phyloP scores from a whole-genome alignment of 2,888 invertebrate species.

The Entomobrya multifasciata region DNA sequence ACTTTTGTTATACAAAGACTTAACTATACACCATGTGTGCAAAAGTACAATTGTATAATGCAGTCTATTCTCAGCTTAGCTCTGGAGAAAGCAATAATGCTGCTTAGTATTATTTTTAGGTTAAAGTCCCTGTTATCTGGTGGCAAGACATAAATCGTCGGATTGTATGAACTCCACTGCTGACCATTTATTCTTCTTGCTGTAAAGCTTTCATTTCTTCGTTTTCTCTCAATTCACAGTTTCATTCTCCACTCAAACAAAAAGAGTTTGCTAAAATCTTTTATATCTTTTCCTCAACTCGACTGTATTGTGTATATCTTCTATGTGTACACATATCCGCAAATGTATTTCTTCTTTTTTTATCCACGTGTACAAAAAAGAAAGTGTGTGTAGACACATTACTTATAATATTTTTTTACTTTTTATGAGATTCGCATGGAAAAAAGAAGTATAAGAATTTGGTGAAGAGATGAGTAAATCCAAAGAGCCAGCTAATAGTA shows the following conservation, averaged over 20 bases:
- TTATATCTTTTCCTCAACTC: not conserved
- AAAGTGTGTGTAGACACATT: not conserved
- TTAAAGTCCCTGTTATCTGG: conserved; percentile 44
- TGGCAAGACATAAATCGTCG: conserved; percentile 44
- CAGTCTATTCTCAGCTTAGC: not conserved
- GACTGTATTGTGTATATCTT: not conserved
- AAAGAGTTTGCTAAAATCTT: not conserved
- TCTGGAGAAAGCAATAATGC: not conserved
- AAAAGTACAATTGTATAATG: not conserved
- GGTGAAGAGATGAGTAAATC: conserved; percentile 65
- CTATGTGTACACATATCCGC: not conserved
- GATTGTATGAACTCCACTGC: conserved; percentile 61
- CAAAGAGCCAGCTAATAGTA: conserved; percentile 56
- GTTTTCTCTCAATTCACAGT: conserved; percentile 22
- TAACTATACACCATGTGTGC: not conserved
- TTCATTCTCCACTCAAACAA: conserved; percentile 4
- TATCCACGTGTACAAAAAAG: not conserved
- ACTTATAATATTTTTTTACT: conserved; percentile 28
- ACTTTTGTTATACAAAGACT: conserved; percentile 15
- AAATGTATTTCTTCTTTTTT: not conserved
- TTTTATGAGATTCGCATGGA: conserved; percentile 64
- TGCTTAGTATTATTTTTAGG: conserved; percentile 50
- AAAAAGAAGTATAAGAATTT: conserved; percentile 32
- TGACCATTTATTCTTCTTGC: conserved; percentile 55
- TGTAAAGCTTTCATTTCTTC: not conserved